phyloP scores from a whole-genome alignment of 1,140 invertebrate species.

The Paracyclopina nana region DNA sequence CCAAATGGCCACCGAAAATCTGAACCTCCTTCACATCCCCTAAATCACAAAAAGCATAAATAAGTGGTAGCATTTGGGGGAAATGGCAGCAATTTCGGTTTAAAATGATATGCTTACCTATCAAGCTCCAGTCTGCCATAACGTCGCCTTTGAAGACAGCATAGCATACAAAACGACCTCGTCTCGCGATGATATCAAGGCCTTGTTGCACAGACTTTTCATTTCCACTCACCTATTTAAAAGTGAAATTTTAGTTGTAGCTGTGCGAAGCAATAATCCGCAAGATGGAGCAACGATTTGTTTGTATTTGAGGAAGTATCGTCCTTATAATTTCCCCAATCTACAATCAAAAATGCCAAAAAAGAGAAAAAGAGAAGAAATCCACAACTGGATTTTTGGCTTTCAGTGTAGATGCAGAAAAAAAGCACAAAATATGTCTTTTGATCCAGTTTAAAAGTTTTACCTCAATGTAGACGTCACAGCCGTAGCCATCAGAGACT shows the following conservation, averaged over 20 bases:
- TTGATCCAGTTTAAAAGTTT: no score
- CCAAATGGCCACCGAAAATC: constrained; percentile 3
- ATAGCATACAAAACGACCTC: constrained; percentile 3
- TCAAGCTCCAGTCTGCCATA: constrained; percentile 11
- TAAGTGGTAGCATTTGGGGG: neutral
- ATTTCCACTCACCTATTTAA: neutral
- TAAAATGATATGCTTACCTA: neutral
- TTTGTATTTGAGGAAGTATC: no score
- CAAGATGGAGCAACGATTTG: no score
- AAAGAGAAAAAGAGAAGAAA: no score
- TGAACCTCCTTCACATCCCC: neutral
- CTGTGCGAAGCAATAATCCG: no score
- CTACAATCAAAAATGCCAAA: no score
- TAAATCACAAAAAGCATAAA: neutral
- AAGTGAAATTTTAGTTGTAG: no score
- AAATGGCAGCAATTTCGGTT: neutral
- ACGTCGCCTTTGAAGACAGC: constrained; percentile 7
- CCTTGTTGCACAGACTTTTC: neutral
- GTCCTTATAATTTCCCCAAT: no score
- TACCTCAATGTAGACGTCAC: constrained; percentile 12
- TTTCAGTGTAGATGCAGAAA: no score
- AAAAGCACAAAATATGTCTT: no score
- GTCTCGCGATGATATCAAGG: neutral
- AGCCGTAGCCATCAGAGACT: constrained; percentile 3
- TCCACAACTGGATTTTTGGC: no score